Percentiles rank a stretch among this genome's conserved stretches.
These are phyloP conservation scores for Dusona sp. DNA, from an alignment of 2,888 invertebrate genomes.

Conservation along the genomic window DNA sequence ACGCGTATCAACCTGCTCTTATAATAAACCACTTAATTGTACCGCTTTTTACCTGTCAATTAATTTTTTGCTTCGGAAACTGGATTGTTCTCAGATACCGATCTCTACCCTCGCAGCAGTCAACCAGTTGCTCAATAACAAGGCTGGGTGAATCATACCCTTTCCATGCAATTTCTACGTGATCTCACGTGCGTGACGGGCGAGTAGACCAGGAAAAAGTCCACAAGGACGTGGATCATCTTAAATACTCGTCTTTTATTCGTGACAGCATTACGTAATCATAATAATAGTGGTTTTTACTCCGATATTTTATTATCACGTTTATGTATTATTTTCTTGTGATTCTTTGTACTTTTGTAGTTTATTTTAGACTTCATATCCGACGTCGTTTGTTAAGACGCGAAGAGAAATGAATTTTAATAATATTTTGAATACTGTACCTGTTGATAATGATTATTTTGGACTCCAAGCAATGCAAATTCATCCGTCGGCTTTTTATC, in stretches of 20 bases:
- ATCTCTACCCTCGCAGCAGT: constrained; percentile 89
- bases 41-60: constrained; percentile 28
- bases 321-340: constrained; percentile 32
- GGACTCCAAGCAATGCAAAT: background rate
- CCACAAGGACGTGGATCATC: constrained; percentile 44
- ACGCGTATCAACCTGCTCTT: background rate
- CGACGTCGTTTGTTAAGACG: background rate
- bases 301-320: background rate
- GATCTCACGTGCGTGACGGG: constrained; percentile 20
- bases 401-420: background rate
- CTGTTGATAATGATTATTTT: background rate
- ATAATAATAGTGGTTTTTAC: constrained; percentile 7
- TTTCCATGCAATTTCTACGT: constrained; percentile 13
- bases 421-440: background rate
- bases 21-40: constrained; percentile 49
- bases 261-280: constrained; percentile 17
- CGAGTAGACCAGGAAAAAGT: constrained; percentile 10
- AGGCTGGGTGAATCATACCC: constrained; percentile 75
- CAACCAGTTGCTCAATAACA: constrained; percentile 88
- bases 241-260: constrained; percentile 58
- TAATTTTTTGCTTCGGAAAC: constrained; percentile 72
- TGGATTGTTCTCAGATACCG: constrained; percentile 86
- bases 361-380: background rate
- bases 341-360: constrained; percentile 3
- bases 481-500: background rate